Conservation (phyloP, 2,888 invertebrate species). For the Diarsia dahlii region DNA sequence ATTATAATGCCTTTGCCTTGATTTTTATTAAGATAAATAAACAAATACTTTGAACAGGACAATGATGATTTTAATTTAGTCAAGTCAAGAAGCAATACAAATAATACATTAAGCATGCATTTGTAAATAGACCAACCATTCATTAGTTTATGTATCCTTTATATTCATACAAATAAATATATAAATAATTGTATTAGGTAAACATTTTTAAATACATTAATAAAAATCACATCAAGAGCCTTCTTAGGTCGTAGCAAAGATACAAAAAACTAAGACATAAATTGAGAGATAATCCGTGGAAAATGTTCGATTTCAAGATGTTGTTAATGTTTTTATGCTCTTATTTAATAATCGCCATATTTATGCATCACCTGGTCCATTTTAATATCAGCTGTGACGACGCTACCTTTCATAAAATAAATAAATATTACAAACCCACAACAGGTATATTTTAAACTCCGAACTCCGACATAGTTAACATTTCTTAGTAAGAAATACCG, state of each 20-base stretch:
- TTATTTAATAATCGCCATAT: background rate
- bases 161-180: too few relatives aligned
- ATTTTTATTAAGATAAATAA: constrained; percentile 11
- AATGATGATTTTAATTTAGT: background rate
- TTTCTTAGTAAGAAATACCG: background rate
- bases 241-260: too few relatives aligned
- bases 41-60: background rate
- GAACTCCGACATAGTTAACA: background rate
- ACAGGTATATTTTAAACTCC: background rate
- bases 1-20: background rate
- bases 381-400: too few relatives aligned
- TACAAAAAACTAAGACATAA: too few relatives aligned
- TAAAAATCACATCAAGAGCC: background rate
- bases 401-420: too few relatives aligned
- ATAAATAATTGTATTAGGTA: background rate
- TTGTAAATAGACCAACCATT: constrained; percentile 5
- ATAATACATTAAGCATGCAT: background rate
- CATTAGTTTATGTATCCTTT: too few relatives aligned
- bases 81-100: background rate
- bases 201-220: background rate
- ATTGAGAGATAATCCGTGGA: background rate
- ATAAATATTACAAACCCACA: too few relatives aligned
- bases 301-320: background rate
- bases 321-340: background rate
- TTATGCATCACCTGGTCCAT: background rate